These are phyloP conservation scores for Hyposoter didymator DNA, from an alignment of 2,888 invertebrate species.

Conservation along the genomic window DNA sequence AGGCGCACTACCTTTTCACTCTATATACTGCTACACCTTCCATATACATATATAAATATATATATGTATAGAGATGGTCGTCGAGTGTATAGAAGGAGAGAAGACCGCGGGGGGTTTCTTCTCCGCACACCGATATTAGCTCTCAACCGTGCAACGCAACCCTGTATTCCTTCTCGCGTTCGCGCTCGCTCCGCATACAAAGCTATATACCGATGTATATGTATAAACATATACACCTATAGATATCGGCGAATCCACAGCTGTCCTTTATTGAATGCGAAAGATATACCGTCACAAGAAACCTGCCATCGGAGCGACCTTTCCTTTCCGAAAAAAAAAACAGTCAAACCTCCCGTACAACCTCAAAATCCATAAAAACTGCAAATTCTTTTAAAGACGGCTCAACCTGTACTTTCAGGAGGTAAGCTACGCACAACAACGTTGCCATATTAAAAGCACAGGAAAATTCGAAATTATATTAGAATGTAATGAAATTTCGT, in stretches of 20 bases:
- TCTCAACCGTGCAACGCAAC: constrained; percentile 59
- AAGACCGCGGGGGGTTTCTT: constrained; percentile 54
- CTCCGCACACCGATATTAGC: constrained; percentile 67
- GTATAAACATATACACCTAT: constrained; percentile 33
- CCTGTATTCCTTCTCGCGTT: constrained; percentile 58
- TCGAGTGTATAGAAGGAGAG: constrained; percentile 28
- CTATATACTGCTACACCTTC: constrained; percentile 24
- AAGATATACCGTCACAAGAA: constrained; percentile 63
- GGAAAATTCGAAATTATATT: too few relatives aligned
- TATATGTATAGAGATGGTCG: background rate
- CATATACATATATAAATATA: constrained; percentile 9
- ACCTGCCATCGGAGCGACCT: constrained; percentile 34
- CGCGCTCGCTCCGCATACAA: constrained; percentile 55
- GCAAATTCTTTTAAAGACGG: background rate
- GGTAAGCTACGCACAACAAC: too few relatives aligned
- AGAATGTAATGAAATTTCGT: too few relatives aligned
- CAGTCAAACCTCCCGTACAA: constrained; percentile 32
- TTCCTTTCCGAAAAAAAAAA: constrained; percentile 24
- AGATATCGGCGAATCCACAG: constrained; percentile 56
- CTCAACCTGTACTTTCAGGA: background rate
- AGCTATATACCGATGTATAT: constrained; percentile 45
- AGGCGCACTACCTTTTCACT: constrained; percentile 55
- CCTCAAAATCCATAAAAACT: background rate
- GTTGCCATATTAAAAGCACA: too few relatives aligned
- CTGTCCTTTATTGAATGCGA: constrained; percentile 70